Conservation (phyloP, 2,888 invertebrate genomes). For the Hydropsyche betteni region DNA sequence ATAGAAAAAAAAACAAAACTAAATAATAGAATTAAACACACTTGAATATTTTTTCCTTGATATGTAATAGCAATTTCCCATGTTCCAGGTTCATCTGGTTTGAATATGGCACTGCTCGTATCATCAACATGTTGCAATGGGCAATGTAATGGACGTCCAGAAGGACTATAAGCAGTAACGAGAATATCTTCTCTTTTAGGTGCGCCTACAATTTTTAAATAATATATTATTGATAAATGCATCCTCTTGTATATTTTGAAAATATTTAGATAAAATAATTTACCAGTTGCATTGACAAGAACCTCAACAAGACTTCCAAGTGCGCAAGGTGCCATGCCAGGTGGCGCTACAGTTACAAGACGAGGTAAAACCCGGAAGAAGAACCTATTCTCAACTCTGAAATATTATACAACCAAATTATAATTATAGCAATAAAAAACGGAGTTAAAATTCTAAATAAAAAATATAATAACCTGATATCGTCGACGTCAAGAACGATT, state of each 20-base stretch:
- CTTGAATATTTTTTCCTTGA: constrained; percentile 81
- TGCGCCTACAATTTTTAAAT: constrained; percentile 66
- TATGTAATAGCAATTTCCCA: constrained; percentile 97
- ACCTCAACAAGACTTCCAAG: constrained; percentile 96
- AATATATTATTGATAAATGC: constrained; percentile 24
- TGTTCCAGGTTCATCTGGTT: constrained; percentile 96
- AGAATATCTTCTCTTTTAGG: constrained; percentile 84
- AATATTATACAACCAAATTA: neutral
- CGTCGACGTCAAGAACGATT: constrained; percentile 72
- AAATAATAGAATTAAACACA: too few relatives aligned
- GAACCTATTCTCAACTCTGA: constrained; percentile 69
- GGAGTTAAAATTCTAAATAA: constrained; percentile 13
- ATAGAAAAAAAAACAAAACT: neutral
- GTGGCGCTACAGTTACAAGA: constrained; percentile 84
- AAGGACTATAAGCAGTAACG: constrained; percentile 92
- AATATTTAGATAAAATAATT: neutral
- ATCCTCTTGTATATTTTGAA: neutral
- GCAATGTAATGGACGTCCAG: constrained; percentile 82
- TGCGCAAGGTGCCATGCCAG: constrained; percentile 95
- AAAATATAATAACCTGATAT: constrained; percentile 61
- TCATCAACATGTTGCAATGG: constrained; percentile 88
- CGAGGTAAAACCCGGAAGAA: constrained; percentile 90
- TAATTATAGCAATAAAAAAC: neutral
- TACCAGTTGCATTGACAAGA: constrained; percentile 84
- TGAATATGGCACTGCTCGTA: constrained; percentile 94